A percentile compares a stretch with the other conserved stretches of the same genome.
Evolutionary conservation across 2,888 invertebrate genomes (phyloP).

Genomic region (Sphaerophoria rueppellii): DNA sequence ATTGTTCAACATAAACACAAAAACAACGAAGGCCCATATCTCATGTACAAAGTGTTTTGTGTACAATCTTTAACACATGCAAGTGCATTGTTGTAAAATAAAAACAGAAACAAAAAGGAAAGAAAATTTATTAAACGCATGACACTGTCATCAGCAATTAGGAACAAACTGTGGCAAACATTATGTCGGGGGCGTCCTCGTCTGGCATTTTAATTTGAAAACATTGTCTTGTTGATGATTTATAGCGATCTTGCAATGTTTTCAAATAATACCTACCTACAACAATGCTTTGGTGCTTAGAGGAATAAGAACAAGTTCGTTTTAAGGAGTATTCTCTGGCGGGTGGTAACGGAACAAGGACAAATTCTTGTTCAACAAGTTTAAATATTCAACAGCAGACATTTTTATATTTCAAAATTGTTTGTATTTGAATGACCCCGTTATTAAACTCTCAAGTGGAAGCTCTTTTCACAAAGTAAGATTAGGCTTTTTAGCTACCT

Average conservation of each 20-base stretch:
- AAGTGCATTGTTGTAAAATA: constrained; percentile 44
- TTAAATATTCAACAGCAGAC: too few species aligned
- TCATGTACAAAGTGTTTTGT: not conserved
- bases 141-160: constrained; percentile 49
- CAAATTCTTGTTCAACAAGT: not conserved
- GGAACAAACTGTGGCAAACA: constrained; percentile 61
- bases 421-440: too few species aligned
- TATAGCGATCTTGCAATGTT: constrained; percentile 50
- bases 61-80: constrained; percentile 9
- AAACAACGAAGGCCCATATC: constrained; percentile 17
- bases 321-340: constrained; percentile 15
- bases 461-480: too few species aligned
- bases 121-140: not conserved
- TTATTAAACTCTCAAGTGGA: too few species aligned
- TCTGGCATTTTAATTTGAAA: constrained; percentile 64
- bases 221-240: constrained; percentile 33
- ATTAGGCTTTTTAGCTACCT: too few species aligned
- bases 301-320: constrained; percentile 15
- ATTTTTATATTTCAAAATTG: too few species aligned
- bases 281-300: too few species aligned
- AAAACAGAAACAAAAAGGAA: not conserved
- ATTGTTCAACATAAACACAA: constrained; percentile 19
- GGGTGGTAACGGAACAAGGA: not conserved
- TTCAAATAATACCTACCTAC: not conserved
- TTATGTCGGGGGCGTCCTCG: constrained; percentile 58